Evolutionary conservation across 1,140 invertebrate genomes (phyloP), one percentile per base, ranked within the genome.

Genomic region (Sarcophaga bullata): DNA sequence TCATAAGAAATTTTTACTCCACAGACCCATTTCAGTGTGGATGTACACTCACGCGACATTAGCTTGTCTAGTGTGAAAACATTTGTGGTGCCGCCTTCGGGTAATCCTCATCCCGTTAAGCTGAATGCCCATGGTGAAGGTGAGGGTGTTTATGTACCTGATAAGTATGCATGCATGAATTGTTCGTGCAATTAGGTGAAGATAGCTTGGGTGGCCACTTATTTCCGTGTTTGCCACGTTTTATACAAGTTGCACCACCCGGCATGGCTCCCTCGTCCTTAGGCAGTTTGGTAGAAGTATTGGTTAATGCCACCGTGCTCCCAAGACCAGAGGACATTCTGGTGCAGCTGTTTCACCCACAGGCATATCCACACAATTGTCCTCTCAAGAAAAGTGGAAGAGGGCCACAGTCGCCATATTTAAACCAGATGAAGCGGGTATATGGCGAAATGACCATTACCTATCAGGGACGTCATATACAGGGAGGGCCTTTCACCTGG

Each of bases 401-500:
- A 96, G 83, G 94, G 95, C 17, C 97, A 97, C 88, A 96, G 95
- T 84, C n/a, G 97, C 98, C 80, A 98, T 96, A 83, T 99, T 99
- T 90, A 96, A 97, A 89, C 98, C 98, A 7, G 96, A 98, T 85
- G 98, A 99, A 92, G 95, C 97, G 75, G 98, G 98, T 87, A 96
- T 98, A 86, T 99, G 98, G 98, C n/a, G 95, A 96, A 84, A 98
- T 99, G 80, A 95, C 96, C 84, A 98, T 99, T 82, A 95, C 96
- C 25, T 99, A 99, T 90, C 97, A 98, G 86, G 97, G 96, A 54
- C 95, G 97, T 87, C 97, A 99, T 89, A 99, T 99, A 85, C 95
- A 97, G 90, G 98, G 98, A 73, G 97, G 97, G 80, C 98, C 98
- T 5, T 99, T 99, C 91, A 96, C 96, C 1, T 99, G 98, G 97